phyloP scores from a whole-genome alignment of 2,888 invertebrate genomes.

The Oligia latruncula region DNA sequence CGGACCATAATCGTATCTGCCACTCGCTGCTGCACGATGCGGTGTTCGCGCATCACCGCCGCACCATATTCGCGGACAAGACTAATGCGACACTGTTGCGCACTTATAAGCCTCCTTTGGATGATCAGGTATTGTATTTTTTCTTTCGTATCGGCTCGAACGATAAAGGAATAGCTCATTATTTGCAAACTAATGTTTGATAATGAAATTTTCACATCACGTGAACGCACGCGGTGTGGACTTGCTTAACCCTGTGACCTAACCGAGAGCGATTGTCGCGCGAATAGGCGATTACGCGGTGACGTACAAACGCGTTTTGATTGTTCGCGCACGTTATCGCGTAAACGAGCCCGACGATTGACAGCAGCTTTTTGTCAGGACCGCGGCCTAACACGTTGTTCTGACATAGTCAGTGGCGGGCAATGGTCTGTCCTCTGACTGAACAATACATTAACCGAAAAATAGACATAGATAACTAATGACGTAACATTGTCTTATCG shows the following conservation, averaged over 20 bases:
- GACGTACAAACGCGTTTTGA: background rate
- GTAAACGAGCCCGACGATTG: background rate
- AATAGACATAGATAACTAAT: background rate
- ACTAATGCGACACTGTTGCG: slow-evolving; percentile 69
- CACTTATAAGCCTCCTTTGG: slow-evolving; percentile 78
- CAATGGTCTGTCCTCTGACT: background rate
- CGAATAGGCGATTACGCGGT: background rate
- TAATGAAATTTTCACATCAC: background rate
- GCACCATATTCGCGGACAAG: slow-evolving; percentile 57
- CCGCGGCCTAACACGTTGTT: background rate
- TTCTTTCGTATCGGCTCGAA: background rate
- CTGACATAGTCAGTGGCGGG: background rate
- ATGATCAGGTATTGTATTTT: slow-evolving; percentile 73
- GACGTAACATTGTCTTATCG: background rate
- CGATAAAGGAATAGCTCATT: no score
- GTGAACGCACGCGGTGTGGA: no score
- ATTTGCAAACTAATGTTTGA: background rate
- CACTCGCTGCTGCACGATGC: slow-evolving; percentile 78
- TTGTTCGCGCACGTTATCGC: background rate
- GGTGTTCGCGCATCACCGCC: slow-evolving; percentile 78
- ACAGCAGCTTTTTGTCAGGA: background rate
- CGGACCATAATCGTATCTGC: slow-evolving; percentile 73
- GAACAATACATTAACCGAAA: background rate
- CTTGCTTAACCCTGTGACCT: background rate
- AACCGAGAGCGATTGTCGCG: background rate